Evolutionary conservation across 2,113 vertebrate genomes (phyloP).

Genomic region (Lethenteron reissneri): DNA sequence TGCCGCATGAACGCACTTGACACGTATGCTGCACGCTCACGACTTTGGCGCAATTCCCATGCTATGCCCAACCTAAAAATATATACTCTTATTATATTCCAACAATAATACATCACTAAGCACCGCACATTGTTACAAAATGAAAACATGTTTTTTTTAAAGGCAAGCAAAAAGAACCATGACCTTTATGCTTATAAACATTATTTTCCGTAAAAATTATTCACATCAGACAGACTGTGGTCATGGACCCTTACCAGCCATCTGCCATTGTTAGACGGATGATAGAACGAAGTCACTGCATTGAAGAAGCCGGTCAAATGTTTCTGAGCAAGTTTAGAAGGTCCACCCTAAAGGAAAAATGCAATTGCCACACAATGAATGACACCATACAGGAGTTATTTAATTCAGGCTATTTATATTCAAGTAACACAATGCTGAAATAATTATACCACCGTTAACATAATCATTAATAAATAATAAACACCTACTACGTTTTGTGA

Average conservation of each 20-base stretch:
- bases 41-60: no score
- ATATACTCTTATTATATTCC: no score
- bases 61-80: no score
- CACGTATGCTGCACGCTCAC: no score
- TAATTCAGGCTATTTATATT: background rate
- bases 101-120: no score
- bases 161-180: background rate
- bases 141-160: no score
- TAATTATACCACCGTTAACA: background rate
- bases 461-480: no score
- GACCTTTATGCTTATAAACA: background rate
- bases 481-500: no score
- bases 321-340: conserved; percentile 68
- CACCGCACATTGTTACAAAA: no score
- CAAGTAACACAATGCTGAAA: background rate
- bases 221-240: background rate
- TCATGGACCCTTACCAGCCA: conserved; percentile 62
- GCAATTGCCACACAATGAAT: no score
- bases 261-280: conserved; percentile 84
- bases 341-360: conserved; percentile 44
- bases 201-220: background rate
- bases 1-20: no score
- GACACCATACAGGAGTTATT: no score
- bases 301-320: conserved; percentile 78
- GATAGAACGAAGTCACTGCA: conserved; percentile 83